Evolutionary conservation across 1,140 invertebrate genomes (phyloP).

Genomic region (Zaprionus davidi): DNA sequence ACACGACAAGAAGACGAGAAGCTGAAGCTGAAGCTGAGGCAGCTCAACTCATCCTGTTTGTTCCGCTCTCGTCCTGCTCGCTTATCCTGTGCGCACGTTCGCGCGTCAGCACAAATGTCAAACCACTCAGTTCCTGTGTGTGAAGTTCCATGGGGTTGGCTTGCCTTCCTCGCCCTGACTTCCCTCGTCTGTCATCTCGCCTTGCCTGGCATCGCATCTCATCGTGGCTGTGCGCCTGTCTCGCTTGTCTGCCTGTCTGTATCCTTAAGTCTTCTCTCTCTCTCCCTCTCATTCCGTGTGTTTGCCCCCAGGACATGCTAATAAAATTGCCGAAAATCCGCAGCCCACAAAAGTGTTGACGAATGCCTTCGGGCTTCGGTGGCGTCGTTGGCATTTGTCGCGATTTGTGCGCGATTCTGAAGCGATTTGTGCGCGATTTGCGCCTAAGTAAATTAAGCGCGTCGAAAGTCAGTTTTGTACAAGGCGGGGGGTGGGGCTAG

Average conservation of each 20-base stretch:
- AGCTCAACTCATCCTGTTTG: conserved; percentile 30
- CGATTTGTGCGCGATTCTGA: conserved; percentile 46
- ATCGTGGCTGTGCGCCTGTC: conserved; percentile 68
- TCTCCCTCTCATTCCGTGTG: conserved; percentile 1
- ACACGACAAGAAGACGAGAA: conserved; percentile 39
- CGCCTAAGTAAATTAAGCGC: conserved; percentile 71
- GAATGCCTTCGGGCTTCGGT: conserved; percentile 37
- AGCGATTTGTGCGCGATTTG: conserved; percentile 70
- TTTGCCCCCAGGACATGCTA: conserved; percentile 69
- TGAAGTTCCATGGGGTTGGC: background rate
- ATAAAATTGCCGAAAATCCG: conserved; percentile 79
- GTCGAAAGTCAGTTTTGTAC: conserved; percentile 63
- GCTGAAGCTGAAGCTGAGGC: conserved; percentile 11
- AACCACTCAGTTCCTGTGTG: conserved; percentile 72
- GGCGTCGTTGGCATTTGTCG: conserved; percentile 23
- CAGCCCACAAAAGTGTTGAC: conserved; percentile 58
- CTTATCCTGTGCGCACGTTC: conserved; percentile 74
- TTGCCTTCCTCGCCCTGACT: background rate
- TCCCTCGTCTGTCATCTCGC: background rate
- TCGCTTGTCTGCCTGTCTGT: conserved; percentile 31
- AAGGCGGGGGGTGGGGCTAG: background rate
- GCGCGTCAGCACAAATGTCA: conserved; percentile 82
- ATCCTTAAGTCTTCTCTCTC: conserved; percentile 57
- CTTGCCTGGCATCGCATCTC: background rate
- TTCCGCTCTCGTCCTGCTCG: conserved; percentile 26